Conservation (phyloP, 2,888 invertebrate species). For the Colletes collaris region DNA sequence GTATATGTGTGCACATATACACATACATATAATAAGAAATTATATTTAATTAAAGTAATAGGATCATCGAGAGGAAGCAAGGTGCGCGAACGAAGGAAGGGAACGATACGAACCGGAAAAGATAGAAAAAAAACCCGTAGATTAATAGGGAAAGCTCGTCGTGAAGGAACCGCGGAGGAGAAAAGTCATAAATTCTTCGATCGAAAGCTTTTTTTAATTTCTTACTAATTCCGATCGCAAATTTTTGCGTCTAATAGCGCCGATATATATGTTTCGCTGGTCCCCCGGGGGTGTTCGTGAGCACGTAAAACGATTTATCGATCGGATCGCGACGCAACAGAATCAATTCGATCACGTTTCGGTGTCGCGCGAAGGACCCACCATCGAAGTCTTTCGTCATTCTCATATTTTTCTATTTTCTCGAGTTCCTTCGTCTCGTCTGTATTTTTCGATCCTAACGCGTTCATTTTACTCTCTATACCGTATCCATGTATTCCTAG, state of each 20-base stretch:
- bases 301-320: conserved; percentile 20
- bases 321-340: conserved; percentile 23
- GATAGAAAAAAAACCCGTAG: no score
- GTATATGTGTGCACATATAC: conserved; percentile 61
- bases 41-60: conserved; percentile 72
- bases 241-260: conserved; percentile 30
- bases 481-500: neutral
- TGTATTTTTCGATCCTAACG: no score
- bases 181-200: neutral
- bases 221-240: conserved; percentile 10
- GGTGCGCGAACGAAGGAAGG: conserved; percentile 28
- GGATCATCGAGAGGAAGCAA: conserved; percentile 60
- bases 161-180: neutral
- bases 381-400: conserved; percentile 54
- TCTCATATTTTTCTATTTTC: conserved; percentile 4
- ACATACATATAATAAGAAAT: conserved; percentile 68
- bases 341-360: conserved; percentile 32
- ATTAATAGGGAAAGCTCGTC: conserved; percentile 10
- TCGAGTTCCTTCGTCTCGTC: conserved; percentile 10
- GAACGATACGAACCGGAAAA: conserved; percentile 1
- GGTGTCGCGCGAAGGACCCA: conserved; percentile 61
- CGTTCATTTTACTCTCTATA: neutral
- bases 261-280: conserved; percentile 43
- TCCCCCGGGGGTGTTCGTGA: no score
- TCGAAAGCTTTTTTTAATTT: no score